phyloP scores from a whole-genome alignment of 1,140 invertebrate genomes.

The Pogonus chalceus region DNA sequence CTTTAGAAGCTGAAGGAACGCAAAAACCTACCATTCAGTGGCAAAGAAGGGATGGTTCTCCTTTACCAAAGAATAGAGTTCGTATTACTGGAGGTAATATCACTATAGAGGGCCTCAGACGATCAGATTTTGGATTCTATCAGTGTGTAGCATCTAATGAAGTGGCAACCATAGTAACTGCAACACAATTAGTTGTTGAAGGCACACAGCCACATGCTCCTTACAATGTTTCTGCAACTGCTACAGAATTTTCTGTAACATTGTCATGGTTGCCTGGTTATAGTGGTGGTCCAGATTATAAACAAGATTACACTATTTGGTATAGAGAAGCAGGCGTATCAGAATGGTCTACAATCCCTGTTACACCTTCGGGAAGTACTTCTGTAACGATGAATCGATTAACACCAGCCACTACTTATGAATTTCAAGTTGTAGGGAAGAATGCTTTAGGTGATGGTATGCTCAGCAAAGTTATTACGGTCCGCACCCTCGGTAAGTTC shows the following conservation, averaged over 20 bases:
- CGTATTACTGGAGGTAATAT: constrained; percentile 77
- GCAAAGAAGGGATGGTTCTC: constrained; percentile 71
- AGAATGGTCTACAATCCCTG: constrained; percentile 85
- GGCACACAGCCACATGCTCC: constrained; percentile 94
- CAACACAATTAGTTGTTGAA: constrained; percentile 86
- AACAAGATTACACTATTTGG: constrained; percentile 91
- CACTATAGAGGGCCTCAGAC: constrained; percentile 75
- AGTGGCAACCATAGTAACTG: constrained; percentile 82
- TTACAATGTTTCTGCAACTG: constrained; percentile 80
- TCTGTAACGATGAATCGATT: constrained; percentile 84
- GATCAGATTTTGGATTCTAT: constrained; percentile 88
- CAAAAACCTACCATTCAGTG: constrained; percentile 83
- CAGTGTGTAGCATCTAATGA: constrained; percentile 92
- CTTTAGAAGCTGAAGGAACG: constrained; percentile 79
- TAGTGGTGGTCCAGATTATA: constrained; percentile 86
- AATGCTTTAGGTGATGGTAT: constrained; percentile 90
- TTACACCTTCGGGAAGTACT: constrained; percentile 83
- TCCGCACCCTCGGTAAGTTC: constrained; percentile 78
- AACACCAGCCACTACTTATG: constrained; percentile 81
- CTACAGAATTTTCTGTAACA: constrained; percentile 81
- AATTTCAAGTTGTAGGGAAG: constrained; percentile 93
- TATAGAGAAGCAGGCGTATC: constrained; percentile 71
- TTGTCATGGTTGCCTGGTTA: constrained; percentile 90
- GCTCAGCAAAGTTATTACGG: constrained; percentile 84
- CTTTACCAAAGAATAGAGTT: constrained; percentile 69